Conservation (phyloP, 2,113 vertebrate species). For the Oplegnathus fasciatus region DNA sequence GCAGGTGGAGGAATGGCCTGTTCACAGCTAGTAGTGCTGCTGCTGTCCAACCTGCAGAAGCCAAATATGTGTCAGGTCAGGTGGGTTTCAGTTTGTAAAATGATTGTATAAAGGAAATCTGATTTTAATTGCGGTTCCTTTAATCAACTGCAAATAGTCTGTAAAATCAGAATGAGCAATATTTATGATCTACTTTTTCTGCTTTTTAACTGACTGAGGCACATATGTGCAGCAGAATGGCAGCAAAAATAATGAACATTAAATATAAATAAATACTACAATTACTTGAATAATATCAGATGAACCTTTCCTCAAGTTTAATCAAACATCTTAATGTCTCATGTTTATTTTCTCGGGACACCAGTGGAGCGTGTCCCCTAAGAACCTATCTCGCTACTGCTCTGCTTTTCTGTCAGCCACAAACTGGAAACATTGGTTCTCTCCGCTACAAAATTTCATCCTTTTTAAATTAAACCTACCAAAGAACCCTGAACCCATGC, state of each 20-base stretch:
- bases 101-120: neutral
- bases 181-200: neutral
- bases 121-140: slow-evolving; percentile 18
- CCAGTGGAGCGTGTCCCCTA: slow-evolving; percentile 51
- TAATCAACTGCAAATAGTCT: slow-evolving; percentile 17
- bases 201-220: neutral
- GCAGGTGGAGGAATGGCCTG: slow-evolving; percentile 73
- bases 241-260: slow-evolving; percentile 13
- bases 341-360: slow-evolving; percentile 66
- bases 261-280: slow-evolving; percentile 56
- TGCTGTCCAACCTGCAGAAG: slow-evolving; percentile 26
- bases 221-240: slow-evolving; percentile 2
- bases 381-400: slow-evolving; percentile 54
- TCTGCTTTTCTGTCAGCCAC: slow-evolving; percentile 59
- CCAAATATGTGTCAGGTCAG: slow-evolving; percentile 32
- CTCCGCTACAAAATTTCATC: slow-evolving; percentile 67
- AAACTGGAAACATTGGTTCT: slow-evolving; percentile 75
- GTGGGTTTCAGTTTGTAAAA: slow-evolving; percentile 24
- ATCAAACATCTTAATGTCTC: slow-evolving; percentile 69
- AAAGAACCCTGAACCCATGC: slow-evolving; percentile 65
- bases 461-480: slow-evolving; percentile 78
- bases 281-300: slow-evolving; percentile 56
- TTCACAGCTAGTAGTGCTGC: slow-evolving; percentile 14
- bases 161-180: neutral
- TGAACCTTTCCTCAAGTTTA: slow-evolving; percentile 62